Evolutionary conservation across 2,888 invertebrate species (phyloP).

Genomic region (Synanthedon formicaeformis): DNA sequence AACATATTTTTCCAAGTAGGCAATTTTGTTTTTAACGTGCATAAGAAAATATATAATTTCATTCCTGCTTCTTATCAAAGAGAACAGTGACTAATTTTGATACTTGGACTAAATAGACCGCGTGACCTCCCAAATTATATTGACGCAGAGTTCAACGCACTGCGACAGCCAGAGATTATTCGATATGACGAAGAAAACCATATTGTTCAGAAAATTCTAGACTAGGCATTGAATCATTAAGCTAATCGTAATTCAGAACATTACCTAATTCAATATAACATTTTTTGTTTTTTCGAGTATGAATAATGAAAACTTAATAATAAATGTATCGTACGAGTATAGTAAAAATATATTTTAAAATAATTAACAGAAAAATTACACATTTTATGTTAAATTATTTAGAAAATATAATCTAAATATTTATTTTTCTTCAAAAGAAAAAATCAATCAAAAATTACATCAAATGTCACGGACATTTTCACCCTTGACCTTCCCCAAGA

Average conservation of each 20-base stretch:
- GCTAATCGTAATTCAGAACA: too few relatives aligned
- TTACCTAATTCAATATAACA: too few relatives aligned
- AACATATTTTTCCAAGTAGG: too few relatives aligned
- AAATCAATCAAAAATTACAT: too few relatives aligned
- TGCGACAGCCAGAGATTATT: conserved; percentile 5
- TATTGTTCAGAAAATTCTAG: background rate
- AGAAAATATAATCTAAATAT: too few relatives aligned
- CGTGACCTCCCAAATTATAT: conserved; percentile 24
- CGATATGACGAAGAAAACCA: background rate
- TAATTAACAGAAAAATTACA: too few relatives aligned
- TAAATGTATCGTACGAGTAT: too few relatives aligned
- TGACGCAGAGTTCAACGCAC: conserved; percentile 37
- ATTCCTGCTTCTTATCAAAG: background rate
- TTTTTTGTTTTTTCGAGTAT: too few relatives aligned
- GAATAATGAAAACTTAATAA: too few relatives aligned
- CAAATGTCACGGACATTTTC: background rate
- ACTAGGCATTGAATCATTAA: background rate
- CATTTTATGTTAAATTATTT: too few relatives aligned
- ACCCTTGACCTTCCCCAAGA: conserved; percentile 23
- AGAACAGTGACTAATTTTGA: background rate
- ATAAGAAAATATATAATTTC: background rate
- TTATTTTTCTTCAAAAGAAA: too few relatives aligned
- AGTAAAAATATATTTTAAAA: too few relatives aligned
- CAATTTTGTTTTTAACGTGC: background rate
- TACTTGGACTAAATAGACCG: conserved; percentile 9